Base-by-base conservation (phyloP, 2,113 vertebrate species). In the Tragelaphus buxtoni region DNA sequence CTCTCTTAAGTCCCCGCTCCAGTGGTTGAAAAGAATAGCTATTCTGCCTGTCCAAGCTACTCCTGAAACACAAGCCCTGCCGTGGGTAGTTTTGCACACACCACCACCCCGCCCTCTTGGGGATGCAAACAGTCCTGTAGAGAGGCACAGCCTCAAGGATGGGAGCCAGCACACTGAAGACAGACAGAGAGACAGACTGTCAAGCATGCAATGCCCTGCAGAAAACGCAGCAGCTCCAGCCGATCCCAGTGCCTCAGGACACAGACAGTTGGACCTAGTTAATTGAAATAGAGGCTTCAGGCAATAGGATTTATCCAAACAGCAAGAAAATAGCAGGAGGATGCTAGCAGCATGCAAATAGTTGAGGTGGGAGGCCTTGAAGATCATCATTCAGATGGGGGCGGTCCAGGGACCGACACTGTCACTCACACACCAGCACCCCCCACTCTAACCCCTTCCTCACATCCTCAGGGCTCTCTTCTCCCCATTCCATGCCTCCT, bases 281-380 rank as follows among this genome's bases (percentile, higher is more conserved):
- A 97, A 98, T 98, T 98, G 96, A 97, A 98, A 96, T 96, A 96
- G 16, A 97, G 95, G 96, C 98, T 98, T 49, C 53, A 17, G 96
- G 96, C 96, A 86, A 88, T 63, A 94, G 81, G 88, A 95, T 83
- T 95, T 97, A 95, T 90, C 61, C 77, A 74, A 96, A 97, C 81
- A 96, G 90, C 51, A 77, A 90, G 96, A 85, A 95, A 95, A 90
- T 60, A 86, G 92, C 76, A 82, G 56, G 18, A 97, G 53, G 39
- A 97, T 20, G 35, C 53, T 76, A 82, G 72, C 69, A 65, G 88
- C 61, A 74, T 91, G 95, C 81, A 94, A 92, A 97, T 24, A 61
- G 63, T 92, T 58, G 84, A 74, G 56, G 47, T 2, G 22, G 51
- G 47, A 51, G 60, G 58, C 69, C 92, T 95, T 82, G 35, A 82